Base-by-base conservation (phyloP, 2,888 invertebrate species). In the Mechanitis mazaeus region DNA sequence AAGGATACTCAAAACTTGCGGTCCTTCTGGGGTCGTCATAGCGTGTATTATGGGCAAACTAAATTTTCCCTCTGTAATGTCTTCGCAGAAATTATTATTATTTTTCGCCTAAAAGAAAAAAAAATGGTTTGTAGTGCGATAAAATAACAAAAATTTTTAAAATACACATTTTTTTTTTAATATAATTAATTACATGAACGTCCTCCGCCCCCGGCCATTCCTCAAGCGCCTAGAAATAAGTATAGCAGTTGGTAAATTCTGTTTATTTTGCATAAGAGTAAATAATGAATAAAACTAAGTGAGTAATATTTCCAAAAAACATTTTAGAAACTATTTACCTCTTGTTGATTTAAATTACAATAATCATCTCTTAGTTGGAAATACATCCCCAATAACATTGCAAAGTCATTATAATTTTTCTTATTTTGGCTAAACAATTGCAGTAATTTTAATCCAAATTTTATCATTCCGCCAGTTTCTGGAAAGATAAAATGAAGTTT, bases 361-460 rank as follows among this genome's bases (percentile, higher is more conserved):
- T 95, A 97, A 83, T 97, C 97, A 83, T 97, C 97, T 63, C 96
- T 90, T 69, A 97, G 95, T 91, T 97, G 97, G 84, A 97, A 97
- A 81, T 95, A 96, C 35, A 97, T 87, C 35, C 97, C 97, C 67
- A 97, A 85, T 69, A 94, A 93, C 97, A 63, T 96, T 90, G 95
- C 92, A 64, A 97, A 82, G 74, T 93, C 93, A 1, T 93, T 92
- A 75, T 94, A 95, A 83, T 97, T 94, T 71, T 91, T 90, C 76
- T 94, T 93, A 78, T 94, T 94, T 38, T 92, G 90, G 47, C 69
- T 71, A 4, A 66, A 71, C 0, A 66, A 55, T 12, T 71, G 68
- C 58, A 66, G 56, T 38, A 69, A 54, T 5, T 54, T 59, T 4
- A 65, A 54, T 3, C 54, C 58, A 42, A 68, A 33, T 7, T 59